phyloP scores from a whole-genome alignment of 1,140 invertebrate genomes.

The Drosophila repleta region DNA sequence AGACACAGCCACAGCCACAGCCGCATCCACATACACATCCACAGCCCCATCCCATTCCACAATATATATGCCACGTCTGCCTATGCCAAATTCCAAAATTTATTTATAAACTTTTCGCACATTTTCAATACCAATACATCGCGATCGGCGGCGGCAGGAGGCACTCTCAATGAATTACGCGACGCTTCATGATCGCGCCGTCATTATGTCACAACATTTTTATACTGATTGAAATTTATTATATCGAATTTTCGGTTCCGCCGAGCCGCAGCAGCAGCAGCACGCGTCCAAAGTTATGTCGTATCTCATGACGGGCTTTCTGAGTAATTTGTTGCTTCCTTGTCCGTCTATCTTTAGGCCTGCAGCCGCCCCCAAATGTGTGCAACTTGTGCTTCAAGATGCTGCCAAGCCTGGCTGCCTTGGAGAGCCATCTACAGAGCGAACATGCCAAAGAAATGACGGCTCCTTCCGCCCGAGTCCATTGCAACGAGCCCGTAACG shows the following conservation, averaged over 20 bases:
- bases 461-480: slow-evolving; percentile 38
- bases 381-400: slow-evolving; percentile 99
- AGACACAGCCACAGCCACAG: not conserved
- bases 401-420: slow-evolving; percentile 97
- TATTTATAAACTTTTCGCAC: slow-evolving; percentile 75
- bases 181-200: slow-evolving; percentile 43
- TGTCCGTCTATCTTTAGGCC: slow-evolving; percentile 47
- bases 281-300: slow-evolving; percentile 60
- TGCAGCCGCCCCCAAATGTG: slow-evolving; percentile 85
- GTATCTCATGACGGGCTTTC: slow-evolving; percentile 37
- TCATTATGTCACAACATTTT: slow-evolving; percentile 79
- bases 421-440: slow-evolving; percentile 96
- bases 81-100: slow-evolving; percentile 73
- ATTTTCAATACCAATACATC: slow-evolving; percentile 57
- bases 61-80: slow-evolving; percentile 33
- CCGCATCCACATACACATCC: too few relatives aligned
- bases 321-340: slow-evolving; percentile 27
- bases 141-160: slow-evolving; percentile 10
- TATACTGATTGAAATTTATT: slow-evolving; percentile 75
- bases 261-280: slow-evolving; percentile 4
- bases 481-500: slow-evolving; percentile 41
- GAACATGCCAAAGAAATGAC: slow-evolving; percentile 82
- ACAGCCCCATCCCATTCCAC: slow-evolving; percentile 7
- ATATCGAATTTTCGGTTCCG: slow-evolving; percentile 44
- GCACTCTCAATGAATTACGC: slow-evolving; percentile 53